A percentile compares a stretch with the other conserved stretches of the same genome.
These are phyloP conservation scores for Orchesella flavescens DNA, from an alignment of 2,888 invertebrate genomes.

Conservation along the genomic window DNA sequence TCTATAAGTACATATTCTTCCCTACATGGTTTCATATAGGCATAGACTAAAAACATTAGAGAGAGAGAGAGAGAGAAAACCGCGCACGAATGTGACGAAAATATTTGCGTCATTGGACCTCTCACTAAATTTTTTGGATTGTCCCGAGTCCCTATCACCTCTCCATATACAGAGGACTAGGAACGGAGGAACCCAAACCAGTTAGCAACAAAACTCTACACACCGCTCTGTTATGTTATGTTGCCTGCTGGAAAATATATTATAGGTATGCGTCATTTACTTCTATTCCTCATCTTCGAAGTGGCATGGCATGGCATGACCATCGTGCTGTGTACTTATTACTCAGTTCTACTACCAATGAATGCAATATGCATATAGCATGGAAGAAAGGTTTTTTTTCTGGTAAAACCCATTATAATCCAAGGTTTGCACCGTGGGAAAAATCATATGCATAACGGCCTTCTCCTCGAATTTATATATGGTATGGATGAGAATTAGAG, in stretches of 20 bases:
- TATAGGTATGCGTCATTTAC: not conserved
- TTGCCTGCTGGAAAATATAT: too few species aligned
- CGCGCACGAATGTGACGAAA: conserved; percentile 68
- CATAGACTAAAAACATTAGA: too few species aligned
- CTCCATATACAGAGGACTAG: not conserved
- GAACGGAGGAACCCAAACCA: not conserved
- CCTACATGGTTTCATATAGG: not conserved
- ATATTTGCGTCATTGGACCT: conserved; percentile 67
- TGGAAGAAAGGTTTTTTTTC: not conserved
- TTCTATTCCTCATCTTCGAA: too few species aligned
- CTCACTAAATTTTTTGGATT: conserved; percentile 44
- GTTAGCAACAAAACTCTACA: not conserved
- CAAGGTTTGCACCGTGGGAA: not conserved
- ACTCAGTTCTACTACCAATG: too few species aligned
- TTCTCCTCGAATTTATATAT: too few species aligned
- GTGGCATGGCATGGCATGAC: too few species aligned
- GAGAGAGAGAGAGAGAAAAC: not conserved
- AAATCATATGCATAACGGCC: not conserved
- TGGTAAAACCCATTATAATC: conserved; percentile 1
- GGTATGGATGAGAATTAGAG: not conserved
- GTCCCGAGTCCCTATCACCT: conserved; percentile 19
- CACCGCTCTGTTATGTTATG: too few species aligned
- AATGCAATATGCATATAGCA: not conserved
- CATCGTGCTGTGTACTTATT: too few species aligned
- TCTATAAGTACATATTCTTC: not conserved